These are phyloP conservation scores for Piliocolobus tephrosceles DNA, from an alignment of 2,113 vertebrate genomes.

Conservation along the genomic window DNA sequence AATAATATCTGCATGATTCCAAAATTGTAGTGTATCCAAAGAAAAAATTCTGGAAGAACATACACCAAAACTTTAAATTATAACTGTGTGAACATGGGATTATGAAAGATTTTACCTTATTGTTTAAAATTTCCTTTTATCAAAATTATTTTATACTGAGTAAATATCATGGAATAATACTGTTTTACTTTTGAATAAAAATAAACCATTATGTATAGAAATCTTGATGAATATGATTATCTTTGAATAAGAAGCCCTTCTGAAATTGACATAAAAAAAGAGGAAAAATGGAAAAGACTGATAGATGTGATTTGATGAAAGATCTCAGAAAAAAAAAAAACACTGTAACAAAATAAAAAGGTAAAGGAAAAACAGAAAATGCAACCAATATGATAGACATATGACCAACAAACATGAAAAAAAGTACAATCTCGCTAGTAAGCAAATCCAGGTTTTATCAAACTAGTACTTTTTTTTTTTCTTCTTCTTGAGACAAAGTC, in stretches of 20 bases:
- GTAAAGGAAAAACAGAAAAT: slow-evolving; percentile 21
- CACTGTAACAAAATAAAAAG: background rate
- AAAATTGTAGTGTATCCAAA: background rate
- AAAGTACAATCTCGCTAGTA: background rate
- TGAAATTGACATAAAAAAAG: background rate
- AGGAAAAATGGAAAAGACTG: slow-evolving; percentile 10
- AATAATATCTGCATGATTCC: background rate
- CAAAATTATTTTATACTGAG: background rate
- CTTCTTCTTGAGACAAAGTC: too few relatives aligned
- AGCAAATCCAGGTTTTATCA: background rate
- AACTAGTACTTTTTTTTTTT: too few relatives aligned
- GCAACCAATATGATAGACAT: background rate
- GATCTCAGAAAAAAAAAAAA: background rate
- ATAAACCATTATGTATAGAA: background rate
- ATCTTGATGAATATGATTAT: background rate
- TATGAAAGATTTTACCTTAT: slow-evolving; percentile 2
- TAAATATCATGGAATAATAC: background rate
- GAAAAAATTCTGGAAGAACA: background rate
- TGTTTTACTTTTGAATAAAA: background rate
- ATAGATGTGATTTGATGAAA: background rate
- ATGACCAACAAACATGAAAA: background rate
- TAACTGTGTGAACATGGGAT: background rate
- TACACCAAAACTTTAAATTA: background rate
- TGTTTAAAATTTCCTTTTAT: background rate
- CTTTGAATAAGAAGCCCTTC: background rate